Base-by-base conservation (phyloP, 2,113 vertebrate species). In the human region DNA sequence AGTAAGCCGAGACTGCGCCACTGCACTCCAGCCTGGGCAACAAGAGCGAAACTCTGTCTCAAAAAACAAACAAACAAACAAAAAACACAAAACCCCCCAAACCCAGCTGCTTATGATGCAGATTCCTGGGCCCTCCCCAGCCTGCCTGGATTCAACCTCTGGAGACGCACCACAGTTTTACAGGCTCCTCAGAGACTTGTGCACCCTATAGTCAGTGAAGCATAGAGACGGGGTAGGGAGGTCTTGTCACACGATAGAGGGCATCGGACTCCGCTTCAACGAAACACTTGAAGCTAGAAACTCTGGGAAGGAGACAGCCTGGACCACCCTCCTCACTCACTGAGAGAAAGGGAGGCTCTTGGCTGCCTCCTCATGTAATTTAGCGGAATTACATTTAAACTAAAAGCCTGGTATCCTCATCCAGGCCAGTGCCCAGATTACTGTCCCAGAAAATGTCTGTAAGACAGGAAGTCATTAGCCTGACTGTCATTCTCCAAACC, bases 341-440 rank as follows among this genome's bases (percentile, higher is more conserved):
- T 20, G 13, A 55, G 52, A 78, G 66, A 50, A 25, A 76, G 17
- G 8, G 0, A 55, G 57, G 68, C 16, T 27, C 5, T 8, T 17
- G 40, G 66, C 7, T 66, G 6, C 4, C 6, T 57, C 27, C 1
- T 14, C 68, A n/a, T 0, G 5, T 8, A 48, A 66, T 18, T 43
- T 35, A 4, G 43, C 3, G 50, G 35, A 16, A 38, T 6, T 4
- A 22, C 30, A 64, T 32, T 43, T 64, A 17, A 50, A 18, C 30
- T 0, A 18, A 43, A 3, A 78, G 72, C 32, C 61, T 32, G 52
- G 61, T 4, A 12, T 40, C 35, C 40, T 27, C 3, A 18, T 5
- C 81, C 23, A 0, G 0, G 70, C 30, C 30, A 38, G 22, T 0
- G 3, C 43, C 8, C 70, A 40, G 17, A 22, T 43, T 23, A 23